Evolutionary conservation across 2,888 invertebrate species (phyloP).

Genomic region (Plagiodera versicolora): DNA sequence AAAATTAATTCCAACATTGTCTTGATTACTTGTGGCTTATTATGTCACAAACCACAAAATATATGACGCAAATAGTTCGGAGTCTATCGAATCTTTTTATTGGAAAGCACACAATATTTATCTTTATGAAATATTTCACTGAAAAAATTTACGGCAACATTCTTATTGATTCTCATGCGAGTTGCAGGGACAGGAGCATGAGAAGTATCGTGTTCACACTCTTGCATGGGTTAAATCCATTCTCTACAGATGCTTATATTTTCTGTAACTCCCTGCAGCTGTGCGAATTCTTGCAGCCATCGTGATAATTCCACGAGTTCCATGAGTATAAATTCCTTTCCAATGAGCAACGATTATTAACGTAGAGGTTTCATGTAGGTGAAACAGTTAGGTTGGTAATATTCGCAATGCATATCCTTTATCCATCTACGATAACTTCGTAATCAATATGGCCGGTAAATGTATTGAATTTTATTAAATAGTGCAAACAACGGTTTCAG

Average conservation of each 20-base stretch:
- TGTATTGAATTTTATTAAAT: slow-evolving; percentile 2
- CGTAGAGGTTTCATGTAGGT: slow-evolving; percentile 21
- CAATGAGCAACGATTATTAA: slow-evolving; percentile 13
- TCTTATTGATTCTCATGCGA: too few species aligned
- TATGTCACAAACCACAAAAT: too few species aligned
- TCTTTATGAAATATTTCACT: too few species aligned
- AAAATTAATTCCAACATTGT: too few species aligned
- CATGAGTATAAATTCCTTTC: slow-evolving; percentile 14
- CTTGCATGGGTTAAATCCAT: background rate
- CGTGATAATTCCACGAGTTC: background rate
- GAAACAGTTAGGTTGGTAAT: slow-evolving; percentile 24
- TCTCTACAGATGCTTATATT: background rate
- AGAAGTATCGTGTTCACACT: too few species aligned
- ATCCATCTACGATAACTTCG: slow-evolving; percentile 18
- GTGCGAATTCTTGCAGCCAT: background rate
- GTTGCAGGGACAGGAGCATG: too few species aligned
- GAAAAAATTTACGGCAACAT: too few species aligned
- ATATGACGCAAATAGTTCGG: too few species aligned
- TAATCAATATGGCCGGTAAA: slow-evolving; percentile 7
- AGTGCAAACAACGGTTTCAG: slow-evolving; percentile 4
- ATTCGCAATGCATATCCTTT: slow-evolving; percentile 23
- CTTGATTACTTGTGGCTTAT: too few species aligned
- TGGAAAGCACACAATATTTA: too few species aligned
- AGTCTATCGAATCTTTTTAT: too few species aligned
- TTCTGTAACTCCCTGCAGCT: background rate